Base-by-base conservation (phyloP, 2,888 invertebrate species). In the Pasiphila rectangulata region DNA sequence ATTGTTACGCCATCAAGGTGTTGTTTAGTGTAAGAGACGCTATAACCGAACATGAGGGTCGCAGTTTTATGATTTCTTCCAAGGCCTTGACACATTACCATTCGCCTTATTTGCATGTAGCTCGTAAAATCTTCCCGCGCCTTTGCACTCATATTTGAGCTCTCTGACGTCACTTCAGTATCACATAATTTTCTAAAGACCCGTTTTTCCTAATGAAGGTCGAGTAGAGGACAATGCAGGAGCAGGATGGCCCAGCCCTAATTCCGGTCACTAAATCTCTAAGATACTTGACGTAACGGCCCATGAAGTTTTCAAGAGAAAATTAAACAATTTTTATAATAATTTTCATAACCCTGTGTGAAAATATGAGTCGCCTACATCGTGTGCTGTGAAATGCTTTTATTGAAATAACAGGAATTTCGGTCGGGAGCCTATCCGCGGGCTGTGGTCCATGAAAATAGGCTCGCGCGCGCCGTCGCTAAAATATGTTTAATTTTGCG, bases 371-470 rank as follows among this genome's bases (percentile, higher is more conserved):
- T 45, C 49, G 53, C 51, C 58, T 36, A 49, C 36, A 32, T 52
- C 54, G 56, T 61, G 47, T 61, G 56, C 55, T 51, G 54, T 61
- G 61, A 67, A 72, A 74, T 67, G 64, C 68, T 72, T 72, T 72
- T 67, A 74, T 67, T 59, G 60, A 69, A 73, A 74, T 75, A 69
- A 67, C 67, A 67, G 62, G 64, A 67, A 70, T 69, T 67, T 68
- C 56, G 56, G 62, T 44, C 56, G 34, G 45, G 27, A 32, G 44
- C 41, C 38, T 46, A 30, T 51, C 23, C 38, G 43, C 16, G 41
- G 48, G 41, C 41, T 38, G 49, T 38, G 51, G 39, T 42, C 43
- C 36, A 21, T 21, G 41, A 32, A 35, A 35, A 38, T 35, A 35
- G 37, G 10, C 46, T 29, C 42, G 21, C 24, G 35, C 30, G 35